These are phyloP conservation scores for Toxonevra muliebris DNA, from an alignment of 2,888 invertebrate species.

Conservation along the genomic window DNA sequence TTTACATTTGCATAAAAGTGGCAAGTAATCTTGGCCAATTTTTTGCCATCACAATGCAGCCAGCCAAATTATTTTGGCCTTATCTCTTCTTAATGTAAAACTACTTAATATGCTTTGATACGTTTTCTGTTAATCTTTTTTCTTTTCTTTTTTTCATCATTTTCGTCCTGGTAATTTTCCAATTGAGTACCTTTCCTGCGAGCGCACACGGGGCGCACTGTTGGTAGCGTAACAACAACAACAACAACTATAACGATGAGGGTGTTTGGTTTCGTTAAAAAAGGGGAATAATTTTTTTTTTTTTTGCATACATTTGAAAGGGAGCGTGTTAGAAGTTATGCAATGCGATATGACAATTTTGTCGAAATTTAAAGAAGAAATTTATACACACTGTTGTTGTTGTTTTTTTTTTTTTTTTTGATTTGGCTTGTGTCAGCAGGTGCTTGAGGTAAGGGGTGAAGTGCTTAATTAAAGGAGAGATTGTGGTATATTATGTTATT, in stretches of 20 bases:
- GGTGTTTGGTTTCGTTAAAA: conserved; percentile 23
- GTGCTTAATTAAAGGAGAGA: background rate
- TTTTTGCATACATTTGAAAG: conserved; percentile 18
- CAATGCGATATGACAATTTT: conserved; percentile 39
- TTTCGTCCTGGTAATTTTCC: conserved; percentile 34
- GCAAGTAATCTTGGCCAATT: too few relatives aligned
- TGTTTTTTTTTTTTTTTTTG: too few relatives aligned
- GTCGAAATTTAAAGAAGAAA: conserved; percentile 23
- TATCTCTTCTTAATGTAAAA: background rate
- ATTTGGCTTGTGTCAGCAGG: background rate
- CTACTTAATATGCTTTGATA: conserved; percentile 17
- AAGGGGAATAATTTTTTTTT: conserved; percentile 8
- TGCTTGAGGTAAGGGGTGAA: too few relatives aligned
- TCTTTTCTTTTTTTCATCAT: conserved; percentile 9
- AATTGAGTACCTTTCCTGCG: conserved; percentile 29
- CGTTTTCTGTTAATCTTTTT: conserved; percentile 3
- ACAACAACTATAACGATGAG: background rate
- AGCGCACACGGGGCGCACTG: background rate
- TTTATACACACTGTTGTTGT: background rate
- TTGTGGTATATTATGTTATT: background rate
- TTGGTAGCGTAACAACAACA: background rate
- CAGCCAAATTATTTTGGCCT: background rate
- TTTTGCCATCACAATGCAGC: too few relatives aligned
- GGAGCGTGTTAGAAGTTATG: conserved; percentile 26
- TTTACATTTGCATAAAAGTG: too few relatives aligned